Base-by-base conservation (phyloP, 2,113 vertebrate genomes). In the Sinocyclocheilus maitianheensis region DNA sequence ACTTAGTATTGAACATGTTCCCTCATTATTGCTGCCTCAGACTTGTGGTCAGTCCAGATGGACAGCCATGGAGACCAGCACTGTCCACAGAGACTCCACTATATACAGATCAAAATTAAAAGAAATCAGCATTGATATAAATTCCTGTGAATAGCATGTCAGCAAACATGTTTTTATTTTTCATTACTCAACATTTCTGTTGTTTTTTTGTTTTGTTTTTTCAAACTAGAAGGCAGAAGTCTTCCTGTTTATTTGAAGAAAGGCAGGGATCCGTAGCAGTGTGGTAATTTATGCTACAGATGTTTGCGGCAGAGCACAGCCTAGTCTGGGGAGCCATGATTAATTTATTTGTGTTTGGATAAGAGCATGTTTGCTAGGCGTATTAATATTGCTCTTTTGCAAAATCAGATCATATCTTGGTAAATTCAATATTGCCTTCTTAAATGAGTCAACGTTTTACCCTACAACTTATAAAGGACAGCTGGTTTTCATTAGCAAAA, bases 341-440 rank as follows among this genome's bases (percentile, higher is more conserved):
- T 93, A 80, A 95, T 93, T 92, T 91, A 92, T 92, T 72, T 87
- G 89, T 91, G 90, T 93, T 93, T 90, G 90, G 90, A 91, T 92
- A 90, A 91, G 87, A 91, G 88, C 89, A 86, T 91, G 89, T 86
- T 91, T 80, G 85, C 89, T 88, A 82, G 82, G 71, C 85, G 87
- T 90, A 92, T 92, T 93, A 93, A 93, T 93, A 92, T 92, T 91
- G 84, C 91, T 91, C 89, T 93, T 93, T 93, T 90, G 84, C 87
- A 72, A 78, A 91, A 91, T 89, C 91, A 89, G 89, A 93, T 92
- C 88, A 86, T 90, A 89, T 93, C 90, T 87, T 77, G 85, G 87
- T 81, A 91, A 91, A 93, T 83, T 90, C 84, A 93, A 92, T 92
- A 93, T 93, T 91, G 86, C 90, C 88, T 72, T 88, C 87, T 69